Base-by-base conservation (phyloP, 2,113 vertebrate species). In the Ammodytes marinus region DNA sequence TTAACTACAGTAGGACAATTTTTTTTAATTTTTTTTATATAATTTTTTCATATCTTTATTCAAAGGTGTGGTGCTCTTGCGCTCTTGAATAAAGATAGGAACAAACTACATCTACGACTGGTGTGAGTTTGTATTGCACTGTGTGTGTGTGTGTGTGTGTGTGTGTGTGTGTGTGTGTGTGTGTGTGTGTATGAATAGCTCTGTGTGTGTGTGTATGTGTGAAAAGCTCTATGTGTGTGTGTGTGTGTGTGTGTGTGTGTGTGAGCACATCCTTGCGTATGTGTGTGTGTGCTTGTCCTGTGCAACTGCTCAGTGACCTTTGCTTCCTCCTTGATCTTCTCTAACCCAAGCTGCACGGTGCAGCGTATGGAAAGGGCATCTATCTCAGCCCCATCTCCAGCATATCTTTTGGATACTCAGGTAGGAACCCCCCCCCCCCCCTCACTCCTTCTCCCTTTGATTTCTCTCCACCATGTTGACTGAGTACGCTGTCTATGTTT, bases 331-430 rank as follows among this genome's bases (percentile, higher is more conserved):
- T 76, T 95, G 93, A 93, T 97, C 91, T 98, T 96, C 97, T 93
- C 93, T 87, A 88, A 96, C 75, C 89, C 96, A 98, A 99, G 98
- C 97, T 99, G 97, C 98, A 99, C 93, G 98, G 98, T 95, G 98
- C 98, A 97, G 98, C 98, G 76, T 99, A 99, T 93, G 98, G 98
- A 91, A 99, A 99, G 96, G 98, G 98, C 94, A 99, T 99, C 96
- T 99, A 99, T 97, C 96, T 99, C 91, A 99, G 98, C 97, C 98
- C 98, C 96, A 99, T 99, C 96, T 99, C 98, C 97, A 99, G 98
- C 96, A 99, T 99, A 96, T 99, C 98, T 95, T 99, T 99, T 95
- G 98, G 98, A 97, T 99, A 99, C 92, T 99, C 98, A 98, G 98
- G 98, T 99, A 97, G 96, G 98, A 94, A 76, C 42, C 17, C 6